Percentiles rank a stretch among this genome's conserved stretches.
Evolutionary conservation across 1,140 invertebrate genomes (phyloP).

Genomic region (Amphibalanus amphitrite): DNA sequence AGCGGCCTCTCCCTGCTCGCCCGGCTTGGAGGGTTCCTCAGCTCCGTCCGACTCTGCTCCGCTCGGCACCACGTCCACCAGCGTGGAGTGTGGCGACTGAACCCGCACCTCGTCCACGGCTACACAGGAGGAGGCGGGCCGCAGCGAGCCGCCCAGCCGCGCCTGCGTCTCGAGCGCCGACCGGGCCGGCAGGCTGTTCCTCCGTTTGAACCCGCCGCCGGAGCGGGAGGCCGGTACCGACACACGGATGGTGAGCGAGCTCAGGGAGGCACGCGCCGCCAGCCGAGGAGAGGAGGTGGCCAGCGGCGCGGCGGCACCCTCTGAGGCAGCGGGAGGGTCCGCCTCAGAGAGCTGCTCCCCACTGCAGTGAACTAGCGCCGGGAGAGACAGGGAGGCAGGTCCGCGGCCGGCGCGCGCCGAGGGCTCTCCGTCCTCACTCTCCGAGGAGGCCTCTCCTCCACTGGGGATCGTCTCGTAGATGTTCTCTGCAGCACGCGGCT

Average conservation of each 20-base stretch:
- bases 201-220: not conserved
- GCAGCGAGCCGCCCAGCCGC: not conserved
- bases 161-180: not conserved
- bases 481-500: not conserved
- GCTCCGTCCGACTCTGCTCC: not conserved
- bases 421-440: not conserved
- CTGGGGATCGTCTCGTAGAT: not conserved
- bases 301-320: not conserved
- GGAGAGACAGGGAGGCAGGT: not conserved
- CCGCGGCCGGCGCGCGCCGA: no score
- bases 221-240: no score
- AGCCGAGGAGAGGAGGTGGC: not conserved
- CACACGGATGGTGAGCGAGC: not conserved
- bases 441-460: not conserved
- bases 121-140: not conserved
- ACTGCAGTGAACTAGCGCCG: not conserved
- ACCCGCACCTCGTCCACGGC: not conserved
- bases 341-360: not conserved
- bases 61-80: not conserved
- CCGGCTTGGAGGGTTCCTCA: no score
- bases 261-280: not conserved
- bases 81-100: not conserved
- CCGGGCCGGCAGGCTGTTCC: not conserved
- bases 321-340: no score
- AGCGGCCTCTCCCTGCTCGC: no score